Evolutionary conservation across 2,888 invertebrate genomes (phyloP), one percentile per base, ranked within the genome.

Genomic region (Nomada ruficornis): DNA sequence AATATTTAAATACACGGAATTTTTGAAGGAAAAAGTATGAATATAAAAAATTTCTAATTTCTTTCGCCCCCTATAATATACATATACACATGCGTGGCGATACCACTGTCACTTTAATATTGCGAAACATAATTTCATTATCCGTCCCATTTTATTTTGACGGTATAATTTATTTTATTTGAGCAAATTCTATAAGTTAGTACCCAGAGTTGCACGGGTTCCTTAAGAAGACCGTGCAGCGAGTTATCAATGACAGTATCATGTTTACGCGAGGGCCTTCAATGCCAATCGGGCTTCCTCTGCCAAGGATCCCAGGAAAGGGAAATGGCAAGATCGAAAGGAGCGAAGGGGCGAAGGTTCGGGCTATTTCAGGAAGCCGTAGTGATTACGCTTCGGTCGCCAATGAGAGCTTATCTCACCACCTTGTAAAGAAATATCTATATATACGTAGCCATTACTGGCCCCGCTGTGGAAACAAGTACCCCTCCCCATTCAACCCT

Each of bases 321-420:
- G 83, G 74, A 83, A 83, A 70, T 55, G 71, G 36, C 54, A 65
- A 71, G 74, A 77, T 82, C 67, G 83, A 67, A 67, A 23, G 67
- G 62, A 69, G 60, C 7, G 80, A 83, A 67, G 77, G 76, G 76
- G 64, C 77, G 84, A 76, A 69, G 72, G 83, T 77, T 82, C 69
- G 71, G 77, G 81, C 81, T 89, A 89, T 88, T 88, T 85, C 83
- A 84, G 79, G 86, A 86, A 87, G 82, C 82, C 54, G 75, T 86
- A 80, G 83, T 79, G 88, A 89, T 89, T 87, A 85, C 85, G 83
- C 86, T 89, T 88, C 85, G 84, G 77, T 88, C 87, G 79, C 83
- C 86, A 86, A 88, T 88, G 76, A 85, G 77, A 85, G 86, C 87
- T 87, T 87, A 86, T 88, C 84, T 72, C 80, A 50, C 77, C 71